These are phyloP conservation scores for Cynoglossus semilaevis DNA, from an alignment of 2,113 vertebrate genomes.

Conservation along the genomic window DNA sequence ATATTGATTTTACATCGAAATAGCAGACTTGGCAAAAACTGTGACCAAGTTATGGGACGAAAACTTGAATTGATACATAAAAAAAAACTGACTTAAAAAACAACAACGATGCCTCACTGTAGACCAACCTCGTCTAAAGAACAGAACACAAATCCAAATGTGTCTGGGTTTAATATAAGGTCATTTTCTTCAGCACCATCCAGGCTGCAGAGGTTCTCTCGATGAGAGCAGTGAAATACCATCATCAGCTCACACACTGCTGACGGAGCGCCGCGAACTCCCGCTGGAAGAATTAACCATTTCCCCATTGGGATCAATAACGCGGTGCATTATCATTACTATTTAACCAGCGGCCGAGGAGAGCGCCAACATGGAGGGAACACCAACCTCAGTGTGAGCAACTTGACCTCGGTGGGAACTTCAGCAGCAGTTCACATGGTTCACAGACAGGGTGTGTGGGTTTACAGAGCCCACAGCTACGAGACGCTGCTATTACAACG, in stretches of 20 bases:
- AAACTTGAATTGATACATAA: too few relatives aligned
- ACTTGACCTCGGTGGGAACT: slow-evolving; percentile 60
- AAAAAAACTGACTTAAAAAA: too few relatives aligned
- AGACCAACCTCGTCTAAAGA: too few relatives aligned
- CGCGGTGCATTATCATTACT: slow-evolving; percentile 32
- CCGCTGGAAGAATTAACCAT: slow-evolving; percentile 14
- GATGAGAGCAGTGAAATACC: slow-evolving; percentile 5
- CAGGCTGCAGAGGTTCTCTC: slow-evolving; percentile 11
- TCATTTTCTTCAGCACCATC: background rate
- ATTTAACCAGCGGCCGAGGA: slow-evolving; percentile 31
- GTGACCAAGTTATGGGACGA: too few relatives aligned
- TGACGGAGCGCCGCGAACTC: slow-evolving; percentile 33
- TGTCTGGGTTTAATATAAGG: too few relatives aligned
- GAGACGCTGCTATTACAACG: slow-evolving; percentile 56
- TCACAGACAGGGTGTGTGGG: slow-evolving; percentile 35
- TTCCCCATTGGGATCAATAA: slow-evolving; percentile 32
- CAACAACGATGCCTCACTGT: too few relatives aligned
- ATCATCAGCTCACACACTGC: slow-evolving; percentile 7
- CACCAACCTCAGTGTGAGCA: slow-evolving; percentile 31
- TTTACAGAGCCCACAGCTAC: slow-evolving; percentile 62
- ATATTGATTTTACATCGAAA: too few relatives aligned
- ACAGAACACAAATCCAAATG: too few relatives aligned
- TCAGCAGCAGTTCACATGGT: slow-evolving; percentile 28
- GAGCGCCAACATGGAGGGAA: slow-evolving; percentile 21
- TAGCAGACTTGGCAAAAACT: too few relatives aligned